Percentiles rank a stretch among this genome's conserved stretches.
phyloP scores from a whole-genome alignment of 35 echinoderm and acorn worm species.

The Acanthaster planci region DNA sequence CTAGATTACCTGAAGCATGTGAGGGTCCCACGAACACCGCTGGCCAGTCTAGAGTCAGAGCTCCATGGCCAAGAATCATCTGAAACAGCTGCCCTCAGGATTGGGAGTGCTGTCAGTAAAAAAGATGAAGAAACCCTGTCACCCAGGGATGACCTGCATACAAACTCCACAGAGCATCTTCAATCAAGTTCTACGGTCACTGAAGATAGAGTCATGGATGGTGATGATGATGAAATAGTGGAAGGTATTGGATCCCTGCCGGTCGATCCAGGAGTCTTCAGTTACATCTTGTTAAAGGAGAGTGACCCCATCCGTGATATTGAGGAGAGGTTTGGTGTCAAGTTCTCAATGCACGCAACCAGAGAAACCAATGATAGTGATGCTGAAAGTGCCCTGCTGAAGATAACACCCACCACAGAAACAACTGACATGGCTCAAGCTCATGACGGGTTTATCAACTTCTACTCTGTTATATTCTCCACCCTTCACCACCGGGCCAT shows the following conservation, averaged over 20 bases:
- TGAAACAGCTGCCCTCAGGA: too few species aligned
- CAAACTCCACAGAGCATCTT: background rate
- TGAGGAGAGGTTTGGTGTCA: slow-evolving; percentile 6
- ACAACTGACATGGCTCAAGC: background rate
- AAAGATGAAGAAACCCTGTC: background rate
- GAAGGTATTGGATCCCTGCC: background rate
- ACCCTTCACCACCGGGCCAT: background rate
- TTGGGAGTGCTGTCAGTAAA: background rate
- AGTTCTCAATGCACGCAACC: slow-evolving; percentile 7
- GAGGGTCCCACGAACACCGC: background rate
- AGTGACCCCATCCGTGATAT: slow-evolving; percentile 7
- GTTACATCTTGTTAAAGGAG: slow-evolving; percentile 10
- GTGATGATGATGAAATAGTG: background rate
- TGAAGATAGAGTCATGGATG: background rate
- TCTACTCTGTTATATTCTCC: background rate
- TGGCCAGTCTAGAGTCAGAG: background rate
- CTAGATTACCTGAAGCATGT: slow-evolving; percentile 4
- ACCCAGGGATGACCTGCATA: background rate
- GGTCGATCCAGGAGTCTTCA: background rate
- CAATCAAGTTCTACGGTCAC: background rate
- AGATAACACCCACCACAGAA: background rate
- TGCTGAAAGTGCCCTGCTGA: slow-evolving; percentile 25
- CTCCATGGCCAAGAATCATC: too few species aligned
- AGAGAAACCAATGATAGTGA: background rate
- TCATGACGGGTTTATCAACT: background rate